These are phyloP conservation scores for Tillus elongatus DNA, from an alignment of 2,888 invertebrate species.

Conservation along the genomic window DNA sequence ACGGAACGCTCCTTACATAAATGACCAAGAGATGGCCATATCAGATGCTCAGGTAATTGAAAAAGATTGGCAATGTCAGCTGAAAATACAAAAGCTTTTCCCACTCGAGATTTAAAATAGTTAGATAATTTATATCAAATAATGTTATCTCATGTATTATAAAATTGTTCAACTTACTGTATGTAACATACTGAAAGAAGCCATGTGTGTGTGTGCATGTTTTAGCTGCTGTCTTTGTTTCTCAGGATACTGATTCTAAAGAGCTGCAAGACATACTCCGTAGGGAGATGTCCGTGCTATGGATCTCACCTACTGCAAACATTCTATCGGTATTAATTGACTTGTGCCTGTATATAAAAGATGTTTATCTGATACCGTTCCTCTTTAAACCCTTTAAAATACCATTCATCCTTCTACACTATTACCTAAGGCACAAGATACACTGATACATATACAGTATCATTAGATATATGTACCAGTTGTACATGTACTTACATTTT, in stretches of 20 bases:
- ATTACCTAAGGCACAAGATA: constrained; percentile 39
- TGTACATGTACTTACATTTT: too few species aligned
- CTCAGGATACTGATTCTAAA: constrained; percentile 28
- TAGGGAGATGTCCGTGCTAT: constrained; percentile 35
- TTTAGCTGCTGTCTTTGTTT: constrained; percentile 35
- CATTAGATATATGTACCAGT: constrained; percentile 28
- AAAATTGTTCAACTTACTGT: too few species aligned
- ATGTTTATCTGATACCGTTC: constrained; percentile 35
- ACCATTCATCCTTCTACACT: constrained; percentile 37
- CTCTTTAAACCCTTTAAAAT: constrained; percentile 34
- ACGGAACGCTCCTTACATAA: too few species aligned
- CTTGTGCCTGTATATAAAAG: constrained; percentile 37
- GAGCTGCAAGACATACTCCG: constrained; percentile 34
- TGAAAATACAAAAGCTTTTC: too few species aligned
- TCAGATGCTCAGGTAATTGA: too few species aligned
- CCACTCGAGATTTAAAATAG: too few species aligned
- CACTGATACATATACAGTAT: constrained; percentile 33
- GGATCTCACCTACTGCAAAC: constrained; percentile 37
- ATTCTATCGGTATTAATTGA: constrained; percentile 36
- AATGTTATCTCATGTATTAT: too few species aligned
- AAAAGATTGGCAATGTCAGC: too few species aligned
- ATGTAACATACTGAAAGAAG: too few species aligned
- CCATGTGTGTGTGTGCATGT: too few species aligned
- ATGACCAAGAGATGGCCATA: too few species aligned
- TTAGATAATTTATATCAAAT: too few species aligned